Base-by-base conservation (phyloP, 2,888 invertebrate genomes). In the Torymus auratus region DNA sequence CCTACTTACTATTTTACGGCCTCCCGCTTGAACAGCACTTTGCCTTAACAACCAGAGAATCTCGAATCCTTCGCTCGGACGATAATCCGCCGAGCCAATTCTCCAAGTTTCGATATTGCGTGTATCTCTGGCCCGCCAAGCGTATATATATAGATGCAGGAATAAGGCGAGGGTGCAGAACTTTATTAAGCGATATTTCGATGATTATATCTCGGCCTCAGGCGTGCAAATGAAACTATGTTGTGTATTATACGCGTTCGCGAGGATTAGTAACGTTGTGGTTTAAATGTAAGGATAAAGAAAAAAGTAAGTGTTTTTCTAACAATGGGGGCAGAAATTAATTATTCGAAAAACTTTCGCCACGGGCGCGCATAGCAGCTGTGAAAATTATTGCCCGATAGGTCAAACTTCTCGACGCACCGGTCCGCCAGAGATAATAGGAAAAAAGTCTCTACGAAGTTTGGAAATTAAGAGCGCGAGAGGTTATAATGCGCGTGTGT, bases 121-220 rank as follows among this genome's bases (percentile, higher is more conserved):
- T 41, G 41, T 61, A 17, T 28, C 60, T 60, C 53, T 28, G 17
- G 10, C 15, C 28, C 20, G 20, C n/a, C n/a, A 23, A 2, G 28
- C n/a, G n/a, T 20, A 41, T 70, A 52, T 56, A 41, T 56, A 56
- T 28, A 5, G 3, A 28, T 7, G 3, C 28, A 28, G 7, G 1
- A 41, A 3, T 7, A 7, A 41, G 7, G 41, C 41, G 41, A 17
- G 20, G 50, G 70, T n/a, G n/a, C 13, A 14, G 78, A 89, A 90
- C 86, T 89, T 89, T 89, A 89, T 89, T 87, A 87, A 89, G 86
- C 88, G 87, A 89, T 89, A 89, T 89, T 90, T 89, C 90, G 89
- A 88, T 89, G 89, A 90, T 90, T 90, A 90, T 89, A 89, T 87
- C 84, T 83, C 81, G 1, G 41, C 41, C 41, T 41, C 41, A 5